These are phyloP conservation scores for Acleris holmiana DNA, from an alignment of 2,888 invertebrate genomes.

Conservation along the genomic window DNA sequence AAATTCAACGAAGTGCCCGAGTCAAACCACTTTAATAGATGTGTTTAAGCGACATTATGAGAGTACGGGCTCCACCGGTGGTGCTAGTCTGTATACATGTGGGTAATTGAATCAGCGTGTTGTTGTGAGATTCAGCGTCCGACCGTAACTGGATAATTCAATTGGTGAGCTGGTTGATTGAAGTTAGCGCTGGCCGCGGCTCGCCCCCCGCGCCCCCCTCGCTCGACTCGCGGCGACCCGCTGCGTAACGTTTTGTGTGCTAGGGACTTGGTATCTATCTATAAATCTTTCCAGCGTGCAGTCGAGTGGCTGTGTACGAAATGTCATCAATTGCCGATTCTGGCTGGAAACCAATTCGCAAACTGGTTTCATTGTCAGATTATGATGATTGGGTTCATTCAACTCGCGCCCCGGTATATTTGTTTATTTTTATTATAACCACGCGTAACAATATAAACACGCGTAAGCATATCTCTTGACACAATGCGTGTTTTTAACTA, in stretches of 20 bases:
- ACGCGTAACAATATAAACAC: no score
- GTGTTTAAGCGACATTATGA: no score
- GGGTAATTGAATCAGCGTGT: background rate
- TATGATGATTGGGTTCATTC: conserved; percentile 15
- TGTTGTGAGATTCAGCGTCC: conserved; percentile 4
- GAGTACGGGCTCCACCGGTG: no score
- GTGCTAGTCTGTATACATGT: no score
- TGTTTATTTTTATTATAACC: conserved; percentile 2
- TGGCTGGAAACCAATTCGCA: conserved; percentile 2
- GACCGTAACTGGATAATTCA: conserved; percentile 9
- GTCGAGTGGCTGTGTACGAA: no score
- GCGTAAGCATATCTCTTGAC: no score
- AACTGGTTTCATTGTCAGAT: conserved; percentile 28
- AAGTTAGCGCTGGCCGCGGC: background rate
- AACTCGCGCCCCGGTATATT: background rate
- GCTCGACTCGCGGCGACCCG: background rate
- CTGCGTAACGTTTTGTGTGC: background rate
- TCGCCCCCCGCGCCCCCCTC: background rate
- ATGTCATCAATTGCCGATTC: no score
- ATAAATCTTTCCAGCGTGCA: no score
- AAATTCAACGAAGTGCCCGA: no score
- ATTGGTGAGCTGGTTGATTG: conserved; percentile 19
- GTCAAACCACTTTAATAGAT: no score
- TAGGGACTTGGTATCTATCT: no score
- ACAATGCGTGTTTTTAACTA: no score